phyloP scores from a whole-genome alignment of 2,797 vertebrate genomes.

The Muraenolepis orangiensis region DNA sequence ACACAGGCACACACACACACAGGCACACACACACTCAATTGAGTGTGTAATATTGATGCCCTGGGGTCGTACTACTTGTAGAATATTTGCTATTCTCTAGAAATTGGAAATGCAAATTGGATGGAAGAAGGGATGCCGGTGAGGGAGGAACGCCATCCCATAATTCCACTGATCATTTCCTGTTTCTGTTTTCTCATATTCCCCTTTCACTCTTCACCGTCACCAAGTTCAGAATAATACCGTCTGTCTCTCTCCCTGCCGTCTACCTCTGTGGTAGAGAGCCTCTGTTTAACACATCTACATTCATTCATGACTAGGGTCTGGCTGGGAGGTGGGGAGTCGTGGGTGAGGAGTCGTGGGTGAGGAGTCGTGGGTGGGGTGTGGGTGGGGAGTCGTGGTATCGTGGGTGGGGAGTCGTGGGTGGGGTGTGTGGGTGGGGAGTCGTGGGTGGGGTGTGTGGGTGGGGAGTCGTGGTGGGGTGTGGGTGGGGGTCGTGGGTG shows the following conservation, averaged over 20 bases:
- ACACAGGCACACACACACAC: not conserved
- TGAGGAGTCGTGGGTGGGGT: not conserved
- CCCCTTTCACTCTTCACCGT: not conserved
- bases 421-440: no score
- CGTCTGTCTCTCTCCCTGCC: constrained; percentile 15
- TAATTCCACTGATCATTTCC: no score
- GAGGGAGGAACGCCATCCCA: not conserved
- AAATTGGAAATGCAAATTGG: not conserved
- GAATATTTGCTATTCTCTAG: not conserved
- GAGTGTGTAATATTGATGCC: not conserved
- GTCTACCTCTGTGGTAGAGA: not conserved
- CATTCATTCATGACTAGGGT: not conserved
- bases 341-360: not conserved
- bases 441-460: not conserved
- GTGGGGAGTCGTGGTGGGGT: not conserved
- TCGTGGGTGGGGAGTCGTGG: no score
- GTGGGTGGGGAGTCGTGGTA: not conserved
- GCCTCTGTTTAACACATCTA: not conserved
- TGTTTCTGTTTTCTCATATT: not conserved
- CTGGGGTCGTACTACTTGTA: not conserved
- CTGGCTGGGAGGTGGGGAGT: not conserved
- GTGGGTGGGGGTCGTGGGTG: no score
- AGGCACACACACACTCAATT: not conserved
- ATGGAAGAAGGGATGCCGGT: not conserved
- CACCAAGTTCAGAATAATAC: no score